Evolutionary conservation across 2,113 vertebrate genomes (phyloP).

Genomic region (Psephotus haematonotus): DNA sequence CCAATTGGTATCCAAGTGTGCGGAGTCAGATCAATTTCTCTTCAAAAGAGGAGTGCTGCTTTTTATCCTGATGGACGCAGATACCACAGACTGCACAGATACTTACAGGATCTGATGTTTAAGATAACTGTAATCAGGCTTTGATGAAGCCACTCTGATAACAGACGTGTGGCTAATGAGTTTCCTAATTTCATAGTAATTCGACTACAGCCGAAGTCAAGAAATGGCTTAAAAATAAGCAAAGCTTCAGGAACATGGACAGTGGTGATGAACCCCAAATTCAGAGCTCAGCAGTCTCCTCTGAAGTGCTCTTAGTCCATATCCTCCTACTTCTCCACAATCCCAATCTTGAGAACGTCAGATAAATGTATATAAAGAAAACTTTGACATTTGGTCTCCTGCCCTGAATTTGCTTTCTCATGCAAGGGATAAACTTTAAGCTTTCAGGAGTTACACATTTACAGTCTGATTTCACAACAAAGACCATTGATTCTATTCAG

Average conservation of each 20-base stretch:
- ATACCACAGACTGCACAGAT: neutral
- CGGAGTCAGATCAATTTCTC: conserved; percentile 13
- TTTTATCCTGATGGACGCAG: conserved; percentile 26
- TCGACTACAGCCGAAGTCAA: neutral
- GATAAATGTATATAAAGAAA: neutral
- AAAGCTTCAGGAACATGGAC: neutral
- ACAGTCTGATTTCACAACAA: neutral
- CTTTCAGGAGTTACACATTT: neutral
- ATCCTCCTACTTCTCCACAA: neutral
- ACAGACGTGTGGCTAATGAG: neutral
- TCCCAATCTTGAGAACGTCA: neutral
- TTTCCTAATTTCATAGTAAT: neutral
- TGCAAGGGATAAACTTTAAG: neutral
- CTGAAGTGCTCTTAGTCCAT: neutral
- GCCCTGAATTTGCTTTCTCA: neutral
- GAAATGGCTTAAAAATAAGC: neutral
- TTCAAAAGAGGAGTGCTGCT: neutral
- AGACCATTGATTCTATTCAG: neutral
- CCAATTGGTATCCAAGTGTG: conserved; percentile 41
- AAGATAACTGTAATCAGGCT: conserved; percentile 14
- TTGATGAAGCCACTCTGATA: conserved; percentile 2
- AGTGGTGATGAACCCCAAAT: neutral
- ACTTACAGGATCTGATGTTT: neutral
- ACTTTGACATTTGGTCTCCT: neutral
- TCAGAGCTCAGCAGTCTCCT: neutral